phyloP scores from a whole-genome alignment of 1,140 invertebrate genomes.

The Trichonephila clavipes region DNA sequence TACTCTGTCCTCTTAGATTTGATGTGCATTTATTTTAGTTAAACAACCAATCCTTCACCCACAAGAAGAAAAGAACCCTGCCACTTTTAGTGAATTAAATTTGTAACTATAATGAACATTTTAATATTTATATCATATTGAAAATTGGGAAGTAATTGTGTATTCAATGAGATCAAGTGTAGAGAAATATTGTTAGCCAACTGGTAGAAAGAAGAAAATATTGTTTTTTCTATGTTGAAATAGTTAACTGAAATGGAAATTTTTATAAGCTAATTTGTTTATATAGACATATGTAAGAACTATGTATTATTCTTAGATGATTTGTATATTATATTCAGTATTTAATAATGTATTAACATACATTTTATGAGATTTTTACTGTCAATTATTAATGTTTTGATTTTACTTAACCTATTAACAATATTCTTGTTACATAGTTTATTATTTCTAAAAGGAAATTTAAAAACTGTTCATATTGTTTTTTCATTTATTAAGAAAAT shows the following conservation, averaged over 20 bases:
- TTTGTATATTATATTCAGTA: not conserved
- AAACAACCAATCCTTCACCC: slow-evolving; percentile 11
- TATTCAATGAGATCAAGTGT: not conserved
- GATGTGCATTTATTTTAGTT: slow-evolving; percentile 58
- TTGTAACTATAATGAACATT: not conserved
- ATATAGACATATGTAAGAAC: not conserved
- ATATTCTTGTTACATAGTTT: not conserved
- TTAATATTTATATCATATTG: not conserved
- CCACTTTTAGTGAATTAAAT: slow-evolving; percentile 1
- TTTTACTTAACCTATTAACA: not conserved
- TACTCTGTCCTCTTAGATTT: not conserved
- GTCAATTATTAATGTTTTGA: not conserved
- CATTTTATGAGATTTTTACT: not conserved
- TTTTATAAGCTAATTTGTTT: not conserved
- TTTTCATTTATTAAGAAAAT: too few relatives aligned
- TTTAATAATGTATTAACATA: not conserved
- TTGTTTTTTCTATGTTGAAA: not conserved
- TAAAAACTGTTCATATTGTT: too few relatives aligned
- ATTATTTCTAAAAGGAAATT: too few relatives aligned
- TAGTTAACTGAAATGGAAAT: not conserved
- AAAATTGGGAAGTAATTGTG: not conserved
- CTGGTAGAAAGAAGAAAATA: not conserved
- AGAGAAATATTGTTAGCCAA: not conserved
- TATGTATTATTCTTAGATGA: not conserved
- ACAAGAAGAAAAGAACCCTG: not conserved